Base-by-base conservation (phyloP, 2,797 vertebrate genomes). In the Centroberyx gerrardi region DNA sequence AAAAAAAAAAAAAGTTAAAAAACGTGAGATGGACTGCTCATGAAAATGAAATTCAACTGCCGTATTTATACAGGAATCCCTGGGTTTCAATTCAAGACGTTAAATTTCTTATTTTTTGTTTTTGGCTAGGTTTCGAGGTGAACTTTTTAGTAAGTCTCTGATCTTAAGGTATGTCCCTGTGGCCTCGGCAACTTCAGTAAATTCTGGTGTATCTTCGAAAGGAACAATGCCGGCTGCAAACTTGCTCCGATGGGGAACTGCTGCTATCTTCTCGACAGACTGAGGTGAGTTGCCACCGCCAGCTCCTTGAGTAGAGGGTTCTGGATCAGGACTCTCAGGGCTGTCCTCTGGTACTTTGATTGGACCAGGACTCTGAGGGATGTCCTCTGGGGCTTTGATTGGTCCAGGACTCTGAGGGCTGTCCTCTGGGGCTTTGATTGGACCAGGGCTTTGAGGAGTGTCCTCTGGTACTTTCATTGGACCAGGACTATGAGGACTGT, bases 181-280 rank as follows among this genome's bases (percentile, higher is more conserved):
- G 0, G 97, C 96, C 76, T 97, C 96, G 0, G 97, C 96, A 87
- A 99, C 97, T 49, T 99, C 98, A 8, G 97, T 98, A 80, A 95
- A 99, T 70, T 99, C 97, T 4, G 98, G 98, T 3, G 99, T 99
- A 72, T 98, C 97, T 81, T 99, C 98, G 67, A 99, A 99, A 0
- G 96, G 97, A 46, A 97, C 96, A 14, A 99, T 99, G 28, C 98
- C 97, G 0, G 89, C 95, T 5, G 98, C 97, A 83, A 99, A 99
- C 80, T 93, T 98, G 90, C 97, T 99, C 87, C 97, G 95, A 80
- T 99, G 97, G 28, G 98, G 98, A 72, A 99, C 90, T 0, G 94
- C 88, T 28, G 80, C 81, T 72, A 94, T 38, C 75, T 89, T 95
- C 12, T 81, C 80, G 0, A 42, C 0, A 29, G 87, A 74, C 4